Evolutionary conservation across 2,797 vertebrate species (phyloP), one percentile per base, ranked within the genome.

Genomic region (Antennarius maculatus): DNA sequence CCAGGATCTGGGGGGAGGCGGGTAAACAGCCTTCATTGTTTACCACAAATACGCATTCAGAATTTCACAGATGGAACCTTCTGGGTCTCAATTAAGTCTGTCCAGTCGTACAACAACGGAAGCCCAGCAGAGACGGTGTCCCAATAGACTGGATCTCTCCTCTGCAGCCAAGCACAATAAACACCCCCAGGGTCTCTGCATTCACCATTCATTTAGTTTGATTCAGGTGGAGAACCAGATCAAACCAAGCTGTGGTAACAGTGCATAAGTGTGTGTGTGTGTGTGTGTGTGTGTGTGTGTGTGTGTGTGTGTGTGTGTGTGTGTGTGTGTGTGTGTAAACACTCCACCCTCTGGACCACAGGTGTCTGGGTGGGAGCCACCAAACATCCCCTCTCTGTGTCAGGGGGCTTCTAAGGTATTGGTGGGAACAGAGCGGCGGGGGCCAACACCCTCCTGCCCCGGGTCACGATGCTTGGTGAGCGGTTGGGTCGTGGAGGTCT

Each of bases 131-230:
- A 81, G 83, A 81, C 70, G n/a, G 74, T 27, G 65, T 80, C 74
- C 58, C 67, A 45, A 57, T 52, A 55, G 49, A 47, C 71, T 18
- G 59, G 1, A 49, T 58, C 58, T 80, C 55, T 64, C 56, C 57
- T 83, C 76, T 11, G 47, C 62, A 65, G 87, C 77, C 79, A 92
- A 92, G 45, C 41, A 92, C 82, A 94, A 94, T 75, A 94, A 94
- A 92, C 92, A 87, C 16, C 18, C 10, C 48, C 66, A 46, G 69
- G 81, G 84, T 71, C 63, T 42, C 84, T 86, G 89, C 80, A 82
- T 81, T 74, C 66, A 3, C 53, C n/a, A 8, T 14, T 41, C 61
- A 66, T 83, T 61, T 59, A 57, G 75, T 69, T 55, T 18, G 71
- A 86, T 82, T 83, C 76, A 78, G 81, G 80, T 76, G 77, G 84